Conservation (phyloP, 2,113 vertebrate genomes). For the Jacana jacana region DNA sequence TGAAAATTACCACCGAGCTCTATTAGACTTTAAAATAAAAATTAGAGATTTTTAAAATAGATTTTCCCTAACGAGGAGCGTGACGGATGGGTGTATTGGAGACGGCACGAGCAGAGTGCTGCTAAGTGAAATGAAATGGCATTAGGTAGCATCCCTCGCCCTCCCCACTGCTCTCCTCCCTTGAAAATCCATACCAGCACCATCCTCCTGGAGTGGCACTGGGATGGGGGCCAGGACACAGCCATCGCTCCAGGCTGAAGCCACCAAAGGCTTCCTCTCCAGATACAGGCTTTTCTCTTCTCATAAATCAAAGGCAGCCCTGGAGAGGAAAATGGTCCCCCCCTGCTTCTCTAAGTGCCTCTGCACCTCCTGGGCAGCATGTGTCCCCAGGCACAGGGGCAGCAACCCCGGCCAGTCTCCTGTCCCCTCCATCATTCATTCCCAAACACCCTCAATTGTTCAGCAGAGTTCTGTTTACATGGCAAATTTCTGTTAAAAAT, state of each 20-base stretch:
- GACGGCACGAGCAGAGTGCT: not conserved
- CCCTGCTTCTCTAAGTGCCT: not conserved
- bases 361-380: not conserved
- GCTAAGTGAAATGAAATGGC: not conserved
- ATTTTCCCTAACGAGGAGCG: conserved; percentile 66
- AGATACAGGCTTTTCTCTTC: not conserved
- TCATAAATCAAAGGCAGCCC: not conserved
- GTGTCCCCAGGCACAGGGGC: rapidly evolving
- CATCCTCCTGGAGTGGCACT: rapidly evolving
- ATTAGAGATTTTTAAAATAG: conserved; percentile 53
- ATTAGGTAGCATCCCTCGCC: not conserved
- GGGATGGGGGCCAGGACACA: not conserved
- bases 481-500: not conserved
- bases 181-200: not conserved
- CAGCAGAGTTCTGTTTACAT: not conserved
- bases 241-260: not conserved
- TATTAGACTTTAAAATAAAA: conserved; percentile 62
- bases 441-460: not conserved
- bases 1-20: conserved; percentile 27
- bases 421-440: not conserved
- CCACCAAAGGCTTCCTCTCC: not conserved
- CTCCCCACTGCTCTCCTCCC: not conserved
- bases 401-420: not conserved
- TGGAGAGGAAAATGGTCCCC: rapidly evolving
- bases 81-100: conserved; percentile 21